phyloP scores from a whole-genome alignment of 2,888 invertebrate species.

The Crossocerus cetratus region DNA sequence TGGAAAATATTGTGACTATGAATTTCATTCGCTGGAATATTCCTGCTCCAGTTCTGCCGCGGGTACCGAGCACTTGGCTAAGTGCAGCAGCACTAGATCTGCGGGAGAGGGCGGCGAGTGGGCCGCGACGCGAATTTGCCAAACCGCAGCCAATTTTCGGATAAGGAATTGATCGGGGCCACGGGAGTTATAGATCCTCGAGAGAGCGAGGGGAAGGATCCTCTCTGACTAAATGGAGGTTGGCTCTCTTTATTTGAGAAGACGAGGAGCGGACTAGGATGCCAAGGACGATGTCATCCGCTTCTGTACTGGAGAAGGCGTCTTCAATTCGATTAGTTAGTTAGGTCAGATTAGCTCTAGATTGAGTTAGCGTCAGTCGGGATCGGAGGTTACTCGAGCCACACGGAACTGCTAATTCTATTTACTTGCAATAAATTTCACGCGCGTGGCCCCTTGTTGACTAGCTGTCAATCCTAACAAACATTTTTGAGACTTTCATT shows the following conservation, averaged over 20 bases:
- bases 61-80: background rate
- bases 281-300: conserved; percentile 14
- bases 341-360: conserved; percentile 61
- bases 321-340: conserved; percentile 66
- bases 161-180: conserved; percentile 17
- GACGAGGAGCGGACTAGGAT: conserved; percentile 31
- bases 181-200: conserved; percentile 7
- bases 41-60: background rate
- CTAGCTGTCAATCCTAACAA: conserved; percentile 43
- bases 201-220: conserved; percentile 7
- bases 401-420: conserved; percentile 66
- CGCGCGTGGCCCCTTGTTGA: conserved; percentile 44
- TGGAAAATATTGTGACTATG: no score
- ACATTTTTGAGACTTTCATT: no score
- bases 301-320: conserved; percentile 37
- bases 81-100: background rate
- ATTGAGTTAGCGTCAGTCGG: conserved; percentile 58
- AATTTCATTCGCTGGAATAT: background rate
- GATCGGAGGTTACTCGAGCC: conserved; percentile 60
- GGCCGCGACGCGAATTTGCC: background rate
- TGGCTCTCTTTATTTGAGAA: conserved; percentile 12
- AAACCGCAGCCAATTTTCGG: conserved; percentile 27
- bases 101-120: background rate
- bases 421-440: conserved; percentile 67
- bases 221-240: conserved; percentile 6